Percentiles rank a stretch among this genome's conserved stretches.
These are phyloP conservation scores for Sarcoramphus papa DNA, from an alignment of 2,797 vertebrate genomes.

Conservation along the genomic window DNA sequence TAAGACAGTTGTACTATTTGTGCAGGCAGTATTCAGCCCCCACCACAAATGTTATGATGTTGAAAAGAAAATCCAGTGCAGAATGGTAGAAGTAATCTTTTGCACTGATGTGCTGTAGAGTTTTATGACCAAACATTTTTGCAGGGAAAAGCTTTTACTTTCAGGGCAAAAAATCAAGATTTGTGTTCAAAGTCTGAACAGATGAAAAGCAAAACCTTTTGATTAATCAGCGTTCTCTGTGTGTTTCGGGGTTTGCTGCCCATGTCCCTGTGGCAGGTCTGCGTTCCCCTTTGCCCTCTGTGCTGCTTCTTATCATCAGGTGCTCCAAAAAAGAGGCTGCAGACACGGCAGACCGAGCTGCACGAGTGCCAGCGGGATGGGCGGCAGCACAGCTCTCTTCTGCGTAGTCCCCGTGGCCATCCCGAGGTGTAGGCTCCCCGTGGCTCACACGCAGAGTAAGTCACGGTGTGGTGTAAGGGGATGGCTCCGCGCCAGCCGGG, in stretches of 20 bases:
- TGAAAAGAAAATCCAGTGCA: background rate
- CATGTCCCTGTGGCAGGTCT: background rate
- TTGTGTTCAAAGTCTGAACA: background rate
- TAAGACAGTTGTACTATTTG: background rate
- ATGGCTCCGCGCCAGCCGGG: fast-evolving
- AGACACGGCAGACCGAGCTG: background rate
- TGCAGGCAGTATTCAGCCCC: background rate
- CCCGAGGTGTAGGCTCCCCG: background rate
- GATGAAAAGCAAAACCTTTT: background rate
- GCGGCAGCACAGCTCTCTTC: background rate
- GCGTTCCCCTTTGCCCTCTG: background rate
- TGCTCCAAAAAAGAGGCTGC: background rate
- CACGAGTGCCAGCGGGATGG: background rate
- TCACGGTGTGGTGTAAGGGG: background rate
- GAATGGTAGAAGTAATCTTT: background rate
- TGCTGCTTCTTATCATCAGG: background rate
- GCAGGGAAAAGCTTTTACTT: background rate
- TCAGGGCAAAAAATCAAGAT: background rate
- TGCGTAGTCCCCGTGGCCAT: fast-evolving
- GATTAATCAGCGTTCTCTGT: background rate
- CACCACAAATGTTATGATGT: background rate
- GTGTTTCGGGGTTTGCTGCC: background rate
- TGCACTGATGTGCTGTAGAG: background rate
- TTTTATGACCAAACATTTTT: background rate
- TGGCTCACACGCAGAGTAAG: background rate